These are phyloP conservation scores for Equus quagga DNA, from an alignment of 2,113 vertebrate genomes.

Conservation along the genomic window DNA sequence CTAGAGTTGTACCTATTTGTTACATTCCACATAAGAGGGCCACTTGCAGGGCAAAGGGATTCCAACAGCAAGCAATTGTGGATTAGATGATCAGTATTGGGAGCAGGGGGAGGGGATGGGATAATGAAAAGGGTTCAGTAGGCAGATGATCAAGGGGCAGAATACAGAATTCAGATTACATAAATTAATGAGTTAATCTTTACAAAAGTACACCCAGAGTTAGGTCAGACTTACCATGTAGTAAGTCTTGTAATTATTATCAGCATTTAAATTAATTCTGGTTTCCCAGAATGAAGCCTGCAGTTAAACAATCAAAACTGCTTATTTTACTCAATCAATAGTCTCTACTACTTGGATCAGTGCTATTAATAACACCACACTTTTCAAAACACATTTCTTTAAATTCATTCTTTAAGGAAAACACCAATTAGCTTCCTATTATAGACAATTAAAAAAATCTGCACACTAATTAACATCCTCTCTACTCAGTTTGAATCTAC, in stretches of 20 bases:
- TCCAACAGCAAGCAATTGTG: background rate
- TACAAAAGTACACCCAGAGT: background rate
- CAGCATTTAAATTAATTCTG: slow-evolving; percentile 50
- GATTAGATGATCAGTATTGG: background rate
- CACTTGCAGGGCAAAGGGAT: background rate
- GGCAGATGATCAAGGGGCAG: background rate
- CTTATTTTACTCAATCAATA: slow-evolving; percentile 71
- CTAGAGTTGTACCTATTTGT: background rate
- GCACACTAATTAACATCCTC: slow-evolving; percentile 87
- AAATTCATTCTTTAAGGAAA: slow-evolving; percentile 89
- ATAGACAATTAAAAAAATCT: slow-evolving; percentile 87
- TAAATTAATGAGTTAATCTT: slow-evolving; percentile 16
- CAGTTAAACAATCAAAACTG: slow-evolving; percentile 72
- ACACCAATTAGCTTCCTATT: slow-evolving; percentile 88
- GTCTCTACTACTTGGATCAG: slow-evolving; percentile 61
- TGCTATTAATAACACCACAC: slow-evolving; percentile 62
- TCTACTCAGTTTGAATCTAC: slow-evolving; percentile 82
- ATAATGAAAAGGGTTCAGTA: background rate
- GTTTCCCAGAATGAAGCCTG: slow-evolving; percentile 43
- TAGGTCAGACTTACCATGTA: slow-evolving; percentile 18
- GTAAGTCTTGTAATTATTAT: slow-evolving; percentile 31
- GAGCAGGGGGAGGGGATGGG: background rate
- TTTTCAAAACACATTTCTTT: slow-evolving; percentile 85
- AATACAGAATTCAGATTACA: background rate
- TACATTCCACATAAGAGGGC: background rate